Evolutionary conservation across 92 coral and sea anemone species (phyloP), one percentile per base, ranked within the genome.

Genomic region (Phymanthus crucifer): DNA sequence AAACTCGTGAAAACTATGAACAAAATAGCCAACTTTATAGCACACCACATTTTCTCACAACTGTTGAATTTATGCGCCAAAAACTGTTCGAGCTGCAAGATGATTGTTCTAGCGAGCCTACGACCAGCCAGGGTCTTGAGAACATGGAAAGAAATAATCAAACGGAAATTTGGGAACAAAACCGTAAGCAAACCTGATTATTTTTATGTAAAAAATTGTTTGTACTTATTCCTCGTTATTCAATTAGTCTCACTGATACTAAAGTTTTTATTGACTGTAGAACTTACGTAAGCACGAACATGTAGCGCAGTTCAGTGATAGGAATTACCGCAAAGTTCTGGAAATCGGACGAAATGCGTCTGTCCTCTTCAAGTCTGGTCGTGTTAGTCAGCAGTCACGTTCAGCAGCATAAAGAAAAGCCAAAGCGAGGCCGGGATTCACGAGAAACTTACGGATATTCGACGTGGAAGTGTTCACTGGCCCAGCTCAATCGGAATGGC

Each of bases 251-350:
- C 48, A 43, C 48, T 43, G n/a, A 43, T 43, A 43, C 48, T 6
- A 43, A 43, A 6, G 48, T 43, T 43, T 43, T 43, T 43, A 6
- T 43, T 43, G 6, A 6, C 13, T 43, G 6, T 43, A 13, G 48
- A 43, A 13, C 48, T 58, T 75, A 45, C 54, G 80, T 29, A 75
- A 48, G 69, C 70, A 75, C 32, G 80, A 75, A 50, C 80, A 24
- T 5, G 80, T 75, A 33, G 80, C 80, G 57, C 69, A 50, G 54
- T 29, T 75, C 80, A 75, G 80, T 58, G 80, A 52, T 52, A 52
- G 80, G 54, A 75, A 75, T 74, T 75, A 45, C 32, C 36, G 54
- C 52, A 75, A 75, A 75, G 80, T 75, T 4, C 46, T 75, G 57
- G 33, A 75, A 58, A 75, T 75, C 57, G 70, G 27, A 48, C 27